phyloP scores from a whole-genome alignment of 1,140 invertebrate genomes.

The Drosophila varians region DNA sequence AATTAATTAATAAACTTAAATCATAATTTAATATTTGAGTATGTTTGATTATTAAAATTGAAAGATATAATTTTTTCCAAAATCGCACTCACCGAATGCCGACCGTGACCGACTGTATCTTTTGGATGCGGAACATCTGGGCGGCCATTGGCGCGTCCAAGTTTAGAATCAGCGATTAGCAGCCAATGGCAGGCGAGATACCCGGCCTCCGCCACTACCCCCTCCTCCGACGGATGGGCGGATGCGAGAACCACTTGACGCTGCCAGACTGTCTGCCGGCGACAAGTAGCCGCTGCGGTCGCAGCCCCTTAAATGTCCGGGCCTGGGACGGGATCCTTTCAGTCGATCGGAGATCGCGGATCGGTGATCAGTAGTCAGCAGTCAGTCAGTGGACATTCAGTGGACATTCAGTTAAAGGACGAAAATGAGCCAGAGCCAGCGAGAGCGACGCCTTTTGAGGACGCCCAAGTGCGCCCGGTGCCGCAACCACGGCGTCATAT shows the following conservation, averaged over 20 bases:
- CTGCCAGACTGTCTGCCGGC: slow-evolving; percentile 60
- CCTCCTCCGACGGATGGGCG: not conserved
- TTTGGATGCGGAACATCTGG: slow-evolving; percentile 54
- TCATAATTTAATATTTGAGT: too few species aligned
- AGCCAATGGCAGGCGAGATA: slow-evolving; percentile 61
- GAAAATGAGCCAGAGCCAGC: slow-evolving; percentile 15
- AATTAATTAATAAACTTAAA: too few species aligned
- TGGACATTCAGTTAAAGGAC: too few species aligned
- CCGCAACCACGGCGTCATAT: slow-evolving; percentile 94
- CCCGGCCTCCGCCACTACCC: not conserved
- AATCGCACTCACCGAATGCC: not conserved
- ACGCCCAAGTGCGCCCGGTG: slow-evolving; percentile 95
- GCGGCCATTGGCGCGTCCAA: slow-evolving; percentile 66
- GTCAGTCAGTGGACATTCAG: too few species aligned
- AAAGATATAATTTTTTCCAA: not conserved
- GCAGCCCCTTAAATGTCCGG: slow-evolving; percentile 46
- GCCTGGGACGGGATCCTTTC: slow-evolving; percentile 41
- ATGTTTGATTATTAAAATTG: too few species aligned
- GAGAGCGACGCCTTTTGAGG: slow-evolving; percentile 84
- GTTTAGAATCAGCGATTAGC: slow-evolving; percentile 73
- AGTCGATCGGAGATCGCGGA: slow-evolving; percentile 35
- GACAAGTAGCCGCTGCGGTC: slow-evolving; percentile 37
- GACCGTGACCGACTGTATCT: slow-evolving; percentile 12
- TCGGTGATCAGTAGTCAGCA: slow-evolving; percentile 9
- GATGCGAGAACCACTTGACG: slow-evolving; percentile 62